Percentiles rank a stretch among this genome's conserved stretches.
Evolutionary conservation across 1,140 invertebrate genomes (phyloP).

Genomic region (Oncopeltus fasciatus): DNA sequence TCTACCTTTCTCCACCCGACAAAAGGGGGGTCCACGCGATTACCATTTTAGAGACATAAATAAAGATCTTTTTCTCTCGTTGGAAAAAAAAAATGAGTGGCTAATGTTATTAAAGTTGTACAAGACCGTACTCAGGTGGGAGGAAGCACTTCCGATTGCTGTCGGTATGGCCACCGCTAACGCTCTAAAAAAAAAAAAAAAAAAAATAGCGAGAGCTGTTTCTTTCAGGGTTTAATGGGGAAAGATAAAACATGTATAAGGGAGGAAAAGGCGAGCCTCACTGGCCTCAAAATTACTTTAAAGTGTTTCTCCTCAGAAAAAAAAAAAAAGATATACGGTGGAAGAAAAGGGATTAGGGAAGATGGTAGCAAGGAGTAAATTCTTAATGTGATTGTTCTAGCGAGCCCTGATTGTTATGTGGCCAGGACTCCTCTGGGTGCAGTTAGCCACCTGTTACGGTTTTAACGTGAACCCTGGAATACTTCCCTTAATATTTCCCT

Average conservation of each 20-base stretch:
- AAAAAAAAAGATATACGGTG: conserved; percentile 5
- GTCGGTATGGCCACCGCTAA: neutral
- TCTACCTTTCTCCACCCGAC: neutral
- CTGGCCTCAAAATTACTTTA: conserved; percentile 17
- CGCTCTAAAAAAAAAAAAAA: neutral
- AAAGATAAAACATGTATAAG: conserved; percentile 17
- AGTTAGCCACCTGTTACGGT: neutral
- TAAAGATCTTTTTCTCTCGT: no score
- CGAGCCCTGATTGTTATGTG: conserved; percentile 2
- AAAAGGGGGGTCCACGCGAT: neutral
- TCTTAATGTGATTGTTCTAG: neutral
- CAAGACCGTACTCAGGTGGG: conserved; percentile 14
- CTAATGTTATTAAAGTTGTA: conserved; percentile 18
- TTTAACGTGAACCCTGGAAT: neutral
- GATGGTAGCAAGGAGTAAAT: neutral
- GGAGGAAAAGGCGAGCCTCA: neutral
- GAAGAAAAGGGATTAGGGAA: conserved; percentile 6
- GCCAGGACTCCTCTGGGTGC: neutral
- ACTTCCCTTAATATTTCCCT: neutral
- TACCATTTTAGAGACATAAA: neutral
- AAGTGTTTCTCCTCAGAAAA: conserved; percentile 17
- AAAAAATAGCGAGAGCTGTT: neutral
- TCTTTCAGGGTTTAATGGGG: conserved; percentile 10
- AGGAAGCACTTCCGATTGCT: conserved; percentile 9
- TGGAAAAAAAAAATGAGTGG: no score